Evolutionary conservation across 2,113 vertebrate species (phyloP).

Genomic region (Diadophis punctatus): DNA sequence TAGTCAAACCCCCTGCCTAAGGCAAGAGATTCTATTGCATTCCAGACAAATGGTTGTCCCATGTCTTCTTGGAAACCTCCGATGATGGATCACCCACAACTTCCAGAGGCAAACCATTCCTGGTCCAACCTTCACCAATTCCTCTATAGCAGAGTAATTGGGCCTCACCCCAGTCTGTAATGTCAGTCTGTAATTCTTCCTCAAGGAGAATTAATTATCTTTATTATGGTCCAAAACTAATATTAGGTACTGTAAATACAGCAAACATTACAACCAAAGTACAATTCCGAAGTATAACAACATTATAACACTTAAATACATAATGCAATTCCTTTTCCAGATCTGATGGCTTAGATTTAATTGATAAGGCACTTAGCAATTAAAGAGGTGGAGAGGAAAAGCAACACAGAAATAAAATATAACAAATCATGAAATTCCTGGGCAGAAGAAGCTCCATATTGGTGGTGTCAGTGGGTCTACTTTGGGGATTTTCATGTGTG

Average conservation of each 20-base stretch:
- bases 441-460: not conserved
- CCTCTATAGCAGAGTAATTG: not conserved
- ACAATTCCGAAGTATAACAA: not conserved
- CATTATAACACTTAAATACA: not conserved
- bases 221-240: not conserved
- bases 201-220: not conserved
- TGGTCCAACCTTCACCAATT: not conserved
- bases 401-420: not conserved
- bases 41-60: not conserved
- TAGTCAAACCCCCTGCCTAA: not conserved
- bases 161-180: not conserved
- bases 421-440: not conserved
- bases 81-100: not conserved
- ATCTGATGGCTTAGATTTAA: not conserved
- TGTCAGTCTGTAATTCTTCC: not conserved
- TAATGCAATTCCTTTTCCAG: not conserved
- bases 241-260: not conserved
- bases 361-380: not conserved
- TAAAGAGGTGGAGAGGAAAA: not conserved
- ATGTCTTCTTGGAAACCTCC: too few relatives aligned
- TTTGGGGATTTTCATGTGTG: not conserved
- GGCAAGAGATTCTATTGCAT: not conserved
- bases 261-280: not conserved
- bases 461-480: not conserved
- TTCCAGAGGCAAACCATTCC: not conserved